A percentile compares a stretch with the other conserved stretches of the same genome.
These are phyloP conservation scores for Salpingus planirostris DNA, from an alignment of 2,888 invertebrate species.

Conservation along the genomic window DNA sequence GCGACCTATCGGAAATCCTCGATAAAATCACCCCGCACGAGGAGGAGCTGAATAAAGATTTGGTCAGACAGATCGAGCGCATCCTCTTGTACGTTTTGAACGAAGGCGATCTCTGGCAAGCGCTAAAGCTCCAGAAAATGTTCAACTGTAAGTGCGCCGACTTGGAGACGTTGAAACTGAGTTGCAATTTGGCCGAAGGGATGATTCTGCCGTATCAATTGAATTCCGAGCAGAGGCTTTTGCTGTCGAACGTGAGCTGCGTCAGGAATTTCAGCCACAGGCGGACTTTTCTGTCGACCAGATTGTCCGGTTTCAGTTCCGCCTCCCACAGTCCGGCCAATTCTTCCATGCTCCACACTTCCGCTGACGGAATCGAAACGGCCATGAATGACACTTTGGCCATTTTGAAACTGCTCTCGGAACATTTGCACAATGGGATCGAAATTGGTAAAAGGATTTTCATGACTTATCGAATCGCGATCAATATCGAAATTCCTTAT, in stretches of 20 bases:
- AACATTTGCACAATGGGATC: slow-evolving; percentile 46
- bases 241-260: slow-evolving; percentile 42
- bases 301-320: slow-evolving; percentile 29
- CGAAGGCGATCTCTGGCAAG: slow-evolving; percentile 49
- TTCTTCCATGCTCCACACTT: slow-evolving; percentile 13
- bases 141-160: slow-evolving; percentile 44
- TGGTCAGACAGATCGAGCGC: slow-evolving; percentile 42
- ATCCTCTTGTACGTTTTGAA: slow-evolving; percentile 50
- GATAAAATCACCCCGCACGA: slow-evolving; percentile 15
- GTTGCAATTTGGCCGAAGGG: slow-evolving; percentile 56
- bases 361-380: no score
- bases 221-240: slow-evolving; percentile 53
- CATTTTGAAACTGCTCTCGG: slow-evolving; percentile 43
- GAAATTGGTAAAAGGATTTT: slow-evolving; percentile 48
- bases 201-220: slow-evolving; percentile 53
- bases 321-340: slow-evolving; percentile 20
- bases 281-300: slow-evolving; percentile 33
- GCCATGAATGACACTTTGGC: slow-evolving; percentile 35
- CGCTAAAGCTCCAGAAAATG: slow-evolving; percentile 49
- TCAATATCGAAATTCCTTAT: slow-evolving; percentile 50
- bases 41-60: slow-evolving; percentile 29
- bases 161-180: slow-evolving; percentile 53
- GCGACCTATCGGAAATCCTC: slow-evolving; percentile 19
- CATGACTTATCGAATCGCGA: slow-evolving; percentile 48
- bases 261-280: slow-evolving; percentile 36